These are phyloP conservation scores for Acanthopagrus latus DNA, from an alignment of 2,797 vertebrate species.

Conservation along the genomic window DNA sequence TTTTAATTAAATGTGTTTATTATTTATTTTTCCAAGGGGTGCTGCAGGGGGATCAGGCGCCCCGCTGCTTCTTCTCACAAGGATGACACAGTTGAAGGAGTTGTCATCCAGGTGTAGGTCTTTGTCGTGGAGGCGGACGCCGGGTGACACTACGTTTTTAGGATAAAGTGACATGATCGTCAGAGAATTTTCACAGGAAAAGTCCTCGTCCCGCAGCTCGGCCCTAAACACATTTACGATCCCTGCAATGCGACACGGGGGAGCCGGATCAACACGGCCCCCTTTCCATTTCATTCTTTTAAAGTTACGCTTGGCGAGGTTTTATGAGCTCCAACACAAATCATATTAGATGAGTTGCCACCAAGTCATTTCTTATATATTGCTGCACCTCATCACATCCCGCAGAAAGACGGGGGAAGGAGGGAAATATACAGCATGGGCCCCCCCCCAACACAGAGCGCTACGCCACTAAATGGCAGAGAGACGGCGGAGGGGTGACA, in stretches of 20 bases:
- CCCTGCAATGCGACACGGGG: constrained; percentile 79
- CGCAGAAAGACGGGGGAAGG: constrained; percentile 48
- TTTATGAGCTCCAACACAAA: constrained; percentile 82
- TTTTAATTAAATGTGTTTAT: constrained; percentile 87
- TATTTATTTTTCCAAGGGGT: constrained; percentile 79
- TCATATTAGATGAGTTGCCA: constrained; percentile 81
- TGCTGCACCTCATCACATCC: constrained; percentile 74
- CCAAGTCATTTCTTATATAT: constrained; percentile 80
- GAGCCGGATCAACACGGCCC: constrained; percentile 62
- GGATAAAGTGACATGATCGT: constrained; percentile 54
- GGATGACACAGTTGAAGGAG: constrained; percentile 44
- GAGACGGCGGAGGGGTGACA: constrained; percentile 70
- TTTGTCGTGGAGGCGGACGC: constrained; percentile 30
- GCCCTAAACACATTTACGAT: constrained; percentile 70
- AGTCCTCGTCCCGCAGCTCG: constrained; percentile 42
- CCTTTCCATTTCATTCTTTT: constrained; percentile 77
- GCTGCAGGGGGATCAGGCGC: constrained; percentile 48
- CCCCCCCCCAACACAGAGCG: constrained; percentile 46
- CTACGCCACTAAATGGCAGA: constrained; percentile 62
- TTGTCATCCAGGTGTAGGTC: constrained; percentile 38
- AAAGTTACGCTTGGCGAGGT: constrained; percentile 78
- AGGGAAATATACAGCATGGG: constrained; percentile 40
- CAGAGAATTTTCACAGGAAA: constrained; percentile 66
- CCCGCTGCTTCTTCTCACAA: constrained; percentile 46
- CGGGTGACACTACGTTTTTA: constrained; percentile 44